These are phyloP conservation scores for Zaprionus lachaisei DNA, from an alignment of 1,140 invertebrate species.

Conservation along the genomic window DNA sequence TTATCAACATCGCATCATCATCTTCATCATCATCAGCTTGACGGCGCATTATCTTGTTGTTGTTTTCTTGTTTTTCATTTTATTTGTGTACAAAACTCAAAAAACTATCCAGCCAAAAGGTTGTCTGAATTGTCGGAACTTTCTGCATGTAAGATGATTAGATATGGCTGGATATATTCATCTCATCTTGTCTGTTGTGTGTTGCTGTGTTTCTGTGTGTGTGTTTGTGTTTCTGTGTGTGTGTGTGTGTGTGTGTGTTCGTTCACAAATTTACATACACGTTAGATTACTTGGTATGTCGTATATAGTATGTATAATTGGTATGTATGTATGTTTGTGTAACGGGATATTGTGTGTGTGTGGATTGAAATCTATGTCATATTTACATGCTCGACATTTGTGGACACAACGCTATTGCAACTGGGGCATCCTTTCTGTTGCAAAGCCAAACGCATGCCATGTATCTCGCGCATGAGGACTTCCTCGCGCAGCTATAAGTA, in stretches of 20 bases:
- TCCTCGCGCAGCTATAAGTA: constrained; percentile 88
- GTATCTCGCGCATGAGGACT: constrained; percentile 88
- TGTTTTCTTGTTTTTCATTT: not conserved
- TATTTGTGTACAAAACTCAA: constrained; percentile 18
- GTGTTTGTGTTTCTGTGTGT: no score
- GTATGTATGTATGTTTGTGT: constrained; percentile 13
- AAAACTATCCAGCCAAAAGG: constrained; percentile 41
- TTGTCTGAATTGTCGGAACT: constrained; percentile 18
- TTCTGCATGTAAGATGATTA: constrained; percentile 9
- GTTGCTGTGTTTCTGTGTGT: not conserved
- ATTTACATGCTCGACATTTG: constrained; percentile 82
- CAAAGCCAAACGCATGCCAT: constrained; percentile 89
- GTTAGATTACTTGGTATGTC: not conserved
- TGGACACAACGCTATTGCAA: constrained; percentile 74
- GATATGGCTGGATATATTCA: constrained; percentile 46
- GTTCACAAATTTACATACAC: constrained; percentile 25
- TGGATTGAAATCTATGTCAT: constrained; percentile 14
- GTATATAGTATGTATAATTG: not conserved
- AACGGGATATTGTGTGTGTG: not conserved
- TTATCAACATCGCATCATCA: not conserved
- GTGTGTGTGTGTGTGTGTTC: no score
- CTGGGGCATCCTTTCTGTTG: constrained; percentile 89
- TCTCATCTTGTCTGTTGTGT: constrained; percentile 33
- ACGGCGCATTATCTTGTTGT: no score
- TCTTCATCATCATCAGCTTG: not conserved